Evolutionary conservation across 2,888 invertebrate genomes (phyloP).

Genomic region (Brachypalpus laphriformis): DNA sequence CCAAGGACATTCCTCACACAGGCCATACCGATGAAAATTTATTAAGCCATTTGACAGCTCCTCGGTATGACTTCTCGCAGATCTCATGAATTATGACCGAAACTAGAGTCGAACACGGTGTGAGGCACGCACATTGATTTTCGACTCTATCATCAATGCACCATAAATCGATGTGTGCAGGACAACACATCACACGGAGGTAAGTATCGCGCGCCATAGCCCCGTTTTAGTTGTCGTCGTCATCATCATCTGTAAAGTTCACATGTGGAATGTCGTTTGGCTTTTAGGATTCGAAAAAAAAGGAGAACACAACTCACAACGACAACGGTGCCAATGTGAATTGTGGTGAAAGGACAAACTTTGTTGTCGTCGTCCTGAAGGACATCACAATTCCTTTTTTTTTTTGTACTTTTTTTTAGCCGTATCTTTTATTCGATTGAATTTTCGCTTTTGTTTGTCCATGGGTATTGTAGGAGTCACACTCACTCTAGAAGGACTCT

Average conservation of each 20-base stretch:
- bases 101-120: slow-evolving; percentile 46
- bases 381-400: slow-evolving; percentile 31
- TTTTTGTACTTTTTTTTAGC: background rate
- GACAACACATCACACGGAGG: slow-evolving; percentile 25
- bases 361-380: slow-evolving; percentile 50
- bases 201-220: slow-evolving; percentile 33
- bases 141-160: slow-evolving; percentile 49
- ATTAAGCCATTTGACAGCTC: slow-evolving; percentile 40
- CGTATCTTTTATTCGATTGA: slow-evolving; percentile 60
- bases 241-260: slow-evolving; percentile 57
- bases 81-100: slow-evolving; percentile 62
- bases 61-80: slow-evolving; percentile 51
- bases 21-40: slow-evolving; percentile 5
- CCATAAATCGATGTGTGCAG: slow-evolving; percentile 52
- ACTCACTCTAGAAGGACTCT: slow-evolving; percentile 12
- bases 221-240: slow-evolving; percentile 24
- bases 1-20: slow-evolving; percentile 20
- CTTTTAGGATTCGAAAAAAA: slow-evolving; percentile 2
- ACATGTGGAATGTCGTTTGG: slow-evolving; percentile 34
- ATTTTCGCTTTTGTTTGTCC: slow-evolving; percentile 62
- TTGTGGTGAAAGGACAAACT: slow-evolving; percentile 62
- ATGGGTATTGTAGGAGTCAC: slow-evolving; percentile 58
- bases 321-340: slow-evolving; percentile 39
- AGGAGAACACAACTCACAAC: background rate
- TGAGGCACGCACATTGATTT: slow-evolving; percentile 34